Percentiles rank a stretch among this genome's conserved stretches.
phyloP scores from a whole-genome alignment of 2,797 vertebrate species.

The Macropodus opercularis region DNA sequence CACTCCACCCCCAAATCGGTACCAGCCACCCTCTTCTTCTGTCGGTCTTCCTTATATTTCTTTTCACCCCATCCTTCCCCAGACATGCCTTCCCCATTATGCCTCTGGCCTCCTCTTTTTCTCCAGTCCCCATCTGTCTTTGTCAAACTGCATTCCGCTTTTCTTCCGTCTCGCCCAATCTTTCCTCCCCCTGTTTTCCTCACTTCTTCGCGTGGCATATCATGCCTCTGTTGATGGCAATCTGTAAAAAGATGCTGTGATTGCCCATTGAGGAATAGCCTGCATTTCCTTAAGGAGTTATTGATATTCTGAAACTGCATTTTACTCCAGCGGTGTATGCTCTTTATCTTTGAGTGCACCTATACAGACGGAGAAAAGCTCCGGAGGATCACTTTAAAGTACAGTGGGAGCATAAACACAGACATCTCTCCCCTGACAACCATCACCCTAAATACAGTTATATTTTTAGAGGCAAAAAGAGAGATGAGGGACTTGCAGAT shows the following conservation, averaged over 20 bases:
- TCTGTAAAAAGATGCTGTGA: constrained; percentile 63
- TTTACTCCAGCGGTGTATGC: constrained; percentile 46
- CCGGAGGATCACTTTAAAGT: constrained; percentile 37
- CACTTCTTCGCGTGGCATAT: constrained; percentile 56
- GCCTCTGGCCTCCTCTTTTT: constrained; percentile 66
- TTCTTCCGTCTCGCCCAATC: constrained; percentile 65
- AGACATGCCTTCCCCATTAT: constrained; percentile 64
- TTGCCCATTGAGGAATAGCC: constrained; percentile 64
- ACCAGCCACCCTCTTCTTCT: constrained; percentile 35
- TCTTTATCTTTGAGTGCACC: constrained; percentile 67
- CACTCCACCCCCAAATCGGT: constrained; percentile 56
- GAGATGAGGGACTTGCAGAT: constrained; percentile 51
- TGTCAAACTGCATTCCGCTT: constrained; percentile 69
- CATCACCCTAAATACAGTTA: constrained; percentile 61
- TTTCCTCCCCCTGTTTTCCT: constrained; percentile 44
- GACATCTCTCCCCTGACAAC: constrained; percentile 47
- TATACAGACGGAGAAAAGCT: constrained; percentile 56
- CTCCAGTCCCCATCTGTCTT: constrained; percentile 74
- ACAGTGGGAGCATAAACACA: constrained; percentile 44
- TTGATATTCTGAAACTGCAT: constrained; percentile 54
- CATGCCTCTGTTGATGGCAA: constrained; percentile 65
- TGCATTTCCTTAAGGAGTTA: constrained; percentile 60
- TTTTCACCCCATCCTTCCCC: constrained; percentile 54
- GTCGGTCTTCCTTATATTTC: constrained; percentile 68
- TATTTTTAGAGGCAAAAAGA: constrained; percentile 50